These are phyloP conservation scores for Craseonycteris thonglongyai DNA, from an alignment of 2,113 vertebrate species.

Conservation along the genomic window DNA sequence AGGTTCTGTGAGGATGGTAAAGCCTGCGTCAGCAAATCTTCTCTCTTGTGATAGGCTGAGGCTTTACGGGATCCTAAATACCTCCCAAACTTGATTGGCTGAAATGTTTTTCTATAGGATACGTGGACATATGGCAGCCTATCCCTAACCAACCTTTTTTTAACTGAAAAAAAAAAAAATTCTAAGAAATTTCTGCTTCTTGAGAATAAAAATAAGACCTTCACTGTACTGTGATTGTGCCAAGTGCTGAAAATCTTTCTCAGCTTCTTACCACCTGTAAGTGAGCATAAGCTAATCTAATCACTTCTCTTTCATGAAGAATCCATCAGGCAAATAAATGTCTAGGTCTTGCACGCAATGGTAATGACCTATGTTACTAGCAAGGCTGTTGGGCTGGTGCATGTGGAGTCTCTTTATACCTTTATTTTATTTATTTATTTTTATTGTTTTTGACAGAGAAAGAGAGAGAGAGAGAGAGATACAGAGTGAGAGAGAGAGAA, in stretches of 20 bases:
- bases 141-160: background rate
- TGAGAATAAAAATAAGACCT: background rate
- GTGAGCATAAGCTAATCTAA: background rate
- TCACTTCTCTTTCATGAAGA: background rate
- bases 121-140: background rate
- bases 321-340: background rate
- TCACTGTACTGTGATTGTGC: background rate
- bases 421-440: no score
- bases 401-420: background rate
- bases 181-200: background rate
- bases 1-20: background rate
- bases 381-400: background rate
- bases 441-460: no score
- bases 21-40: background rate
- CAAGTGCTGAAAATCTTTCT: background rate
- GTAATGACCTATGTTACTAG: background rate
- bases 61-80: background rate
- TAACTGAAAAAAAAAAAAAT: background rate
- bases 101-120: background rate
- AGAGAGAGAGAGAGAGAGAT: no score
- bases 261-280: background rate
- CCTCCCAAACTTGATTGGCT: background rate
- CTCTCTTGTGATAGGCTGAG: background rate
- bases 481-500: no score
- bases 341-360: background rate